Evolutionary conservation across 2,797 vertebrate genomes (phyloP).

Genomic region (Merluccius polli): DNA sequence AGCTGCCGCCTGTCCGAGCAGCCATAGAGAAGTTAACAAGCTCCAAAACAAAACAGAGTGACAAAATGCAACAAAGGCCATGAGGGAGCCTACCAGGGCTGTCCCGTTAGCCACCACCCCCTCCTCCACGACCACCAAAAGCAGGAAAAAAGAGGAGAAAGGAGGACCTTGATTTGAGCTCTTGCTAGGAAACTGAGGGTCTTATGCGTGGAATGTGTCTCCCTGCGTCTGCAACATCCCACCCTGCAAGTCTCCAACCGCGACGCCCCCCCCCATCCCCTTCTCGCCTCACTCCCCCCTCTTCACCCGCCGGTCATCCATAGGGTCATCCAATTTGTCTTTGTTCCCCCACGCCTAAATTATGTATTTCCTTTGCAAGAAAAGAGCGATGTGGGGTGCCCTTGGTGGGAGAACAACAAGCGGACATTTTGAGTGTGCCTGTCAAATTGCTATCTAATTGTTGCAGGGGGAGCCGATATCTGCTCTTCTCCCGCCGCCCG

Average conservation of each 20-base stretch:
- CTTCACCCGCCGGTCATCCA: slow-evolving; percentile 58
- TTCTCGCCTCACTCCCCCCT: slow-evolving; percentile 37
- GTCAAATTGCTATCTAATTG: slow-evolving; percentile 98
- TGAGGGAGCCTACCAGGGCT: slow-evolving; percentile 56
- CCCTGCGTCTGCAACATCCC: slow-evolving; percentile 63
- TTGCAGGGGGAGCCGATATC: slow-evolving; percentile 92
- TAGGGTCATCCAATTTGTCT: slow-evolving; percentile 74
- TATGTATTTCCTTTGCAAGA: slow-evolving; percentile 63
- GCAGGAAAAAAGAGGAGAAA: slow-evolving; percentile 59
- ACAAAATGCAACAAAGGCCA: slow-evolving; percentile 71
- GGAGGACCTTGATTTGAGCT: slow-evolving; percentile 59
- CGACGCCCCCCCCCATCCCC: background rate
- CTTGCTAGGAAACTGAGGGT: slow-evolving; percentile 85
- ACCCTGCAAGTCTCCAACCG: slow-evolving; percentile 56
- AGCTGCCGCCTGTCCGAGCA: slow-evolving; percentile 69
- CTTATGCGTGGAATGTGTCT: slow-evolving; percentile 83
- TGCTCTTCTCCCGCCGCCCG: slow-evolving; percentile 83
- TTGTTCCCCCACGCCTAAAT: slow-evolving; percentile 62
- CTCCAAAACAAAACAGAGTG: slow-evolving; percentile 75
- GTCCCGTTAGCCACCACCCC: slow-evolving; percentile 67
- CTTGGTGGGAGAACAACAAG: slow-evolving; percentile 66
- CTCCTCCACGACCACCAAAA: slow-evolving; percentile 62
- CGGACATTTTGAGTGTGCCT: slow-evolving; percentile 82
- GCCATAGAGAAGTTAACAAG: slow-evolving; percentile 77
- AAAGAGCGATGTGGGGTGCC: slow-evolving; percentile 48